These are phyloP conservation scores for Pangasianodon hypophthalmus DNA, from an alignment of 2,113 vertebrate species.

Conservation along the genomic window DNA sequence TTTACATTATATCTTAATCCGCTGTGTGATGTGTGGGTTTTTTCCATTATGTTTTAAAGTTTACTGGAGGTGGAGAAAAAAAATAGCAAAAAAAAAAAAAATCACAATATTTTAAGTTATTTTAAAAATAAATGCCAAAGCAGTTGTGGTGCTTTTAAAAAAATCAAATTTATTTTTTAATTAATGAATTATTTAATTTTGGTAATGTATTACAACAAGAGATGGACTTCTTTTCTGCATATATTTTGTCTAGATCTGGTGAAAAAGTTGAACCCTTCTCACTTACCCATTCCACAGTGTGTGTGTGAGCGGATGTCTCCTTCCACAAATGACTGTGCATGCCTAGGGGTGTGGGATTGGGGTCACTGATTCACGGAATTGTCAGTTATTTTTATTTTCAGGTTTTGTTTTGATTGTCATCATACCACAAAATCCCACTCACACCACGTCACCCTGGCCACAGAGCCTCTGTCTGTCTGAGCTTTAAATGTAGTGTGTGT, in stretches of 20 bases:
- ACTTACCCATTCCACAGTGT: not conserved
- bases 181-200: not conserved
- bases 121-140: not conserved
- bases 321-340: not conserved
- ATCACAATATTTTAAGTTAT: not conserved
- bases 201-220: not conserved
- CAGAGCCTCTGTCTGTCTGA: not conserved
- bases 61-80: not conserved
- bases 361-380: not conserved
- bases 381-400: not conserved
- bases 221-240: not conserved
- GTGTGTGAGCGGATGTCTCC: not conserved
- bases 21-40: slow-evolving; percentile 46
- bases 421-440: not conserved
- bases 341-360: not conserved
- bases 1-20: slow-evolving; percentile 76
- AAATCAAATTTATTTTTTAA: not conserved
- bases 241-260: not conserved
- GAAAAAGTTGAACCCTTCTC: not conserved
- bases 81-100: too few relatives aligned
- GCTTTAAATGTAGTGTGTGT: not conserved
- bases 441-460: too few relatives aligned
- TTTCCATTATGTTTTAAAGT: not conserved
- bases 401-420: not conserved
- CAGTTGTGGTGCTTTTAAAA: not conserved